Base-by-base conservation (phyloP, 2,113 vertebrate genomes). In the Pomatostomus ruficeps region DNA sequence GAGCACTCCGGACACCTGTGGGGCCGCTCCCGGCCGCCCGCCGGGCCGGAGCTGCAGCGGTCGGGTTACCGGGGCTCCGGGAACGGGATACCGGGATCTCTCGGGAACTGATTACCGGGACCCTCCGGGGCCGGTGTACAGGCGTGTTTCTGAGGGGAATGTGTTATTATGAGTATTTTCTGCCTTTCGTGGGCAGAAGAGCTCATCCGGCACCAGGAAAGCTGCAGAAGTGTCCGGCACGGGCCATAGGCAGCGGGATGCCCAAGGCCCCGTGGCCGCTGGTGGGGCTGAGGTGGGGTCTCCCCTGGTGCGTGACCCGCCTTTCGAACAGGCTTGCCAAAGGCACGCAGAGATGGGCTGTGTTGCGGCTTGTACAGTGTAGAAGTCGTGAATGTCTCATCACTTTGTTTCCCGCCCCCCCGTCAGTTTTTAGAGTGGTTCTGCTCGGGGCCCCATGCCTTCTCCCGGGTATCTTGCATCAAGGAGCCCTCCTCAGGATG, bases 251-350 rank as follows among this genome's bases (percentile, higher is more conserved):
- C 58, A 51, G n/a, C 14, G 12, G 51, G 16, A 18, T 35, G 29
- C 11, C 13, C 55, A 4, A 2, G 3, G 38, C 3, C 20, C 51
- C 8, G 13, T 23, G 2, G 45, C 35, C 45, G 2, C 38, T 17
- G 45, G 0, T 7, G 43, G 67, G 36, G 33, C 28, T 16, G 40
- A 21, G 52, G 17, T 35, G 8, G 13, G 38, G 4, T 61, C 24
- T 52, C 1, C 28, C 25, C 25, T 55, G 24, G 3, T 35, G 4
- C 2, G 0, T 33, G 31, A 40, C 12, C 12, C 5, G 0, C 6
- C 29, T 76, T 51, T 31, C 24, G 24, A 65, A 46, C 29, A 55
- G 23, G 11, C 40, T 40, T 11, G 10, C 26, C 26, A n/a, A 20
- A 59, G 26, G 14, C 19, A 0, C 16, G 29, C 35, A 9, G 0